These are phyloP conservation scores for Muricea muricata DNA, from an alignment of 92 coral and sea anemone genomes.

Conservation along the genomic window DNA sequence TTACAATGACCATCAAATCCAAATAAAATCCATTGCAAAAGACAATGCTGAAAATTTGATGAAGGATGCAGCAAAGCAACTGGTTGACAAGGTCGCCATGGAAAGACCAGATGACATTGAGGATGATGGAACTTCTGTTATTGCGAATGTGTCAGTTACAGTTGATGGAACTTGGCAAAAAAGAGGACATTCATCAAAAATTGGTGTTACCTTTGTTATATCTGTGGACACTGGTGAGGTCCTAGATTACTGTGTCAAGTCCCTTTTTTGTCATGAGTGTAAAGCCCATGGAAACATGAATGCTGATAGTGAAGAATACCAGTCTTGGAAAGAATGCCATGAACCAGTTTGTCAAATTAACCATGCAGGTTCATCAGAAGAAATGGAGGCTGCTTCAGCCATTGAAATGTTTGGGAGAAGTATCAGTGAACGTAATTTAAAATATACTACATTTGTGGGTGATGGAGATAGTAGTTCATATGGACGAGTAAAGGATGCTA, in stretches of 20 bases:
- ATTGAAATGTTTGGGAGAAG: conserved; percentile 48
- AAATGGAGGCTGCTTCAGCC: conserved; percentile 60
- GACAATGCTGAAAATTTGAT: conserved; percentile 57
- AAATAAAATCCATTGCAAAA: conserved; percentile 47
- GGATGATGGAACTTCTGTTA: conserved; percentile 4
- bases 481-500: conserved; percentile 56
- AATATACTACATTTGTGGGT: conserved; percentile 57
- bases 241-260: conserved; percentile 52
- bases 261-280: conserved; percentile 50
- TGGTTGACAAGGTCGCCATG: conserved; percentile 21
- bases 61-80: conserved; percentile 64
- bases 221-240: conserved; percentile 52
- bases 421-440: conserved; percentile 12
- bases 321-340: conserved; percentile 46
- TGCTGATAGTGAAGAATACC: conserved; percentile 28
- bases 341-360: conserved; percentile 44
- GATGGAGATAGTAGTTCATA: conserved; percentile 60
- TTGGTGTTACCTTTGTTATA: conserved; percentile 55
- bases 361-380: conserved; percentile 47
- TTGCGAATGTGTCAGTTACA: conserved; percentile 47
- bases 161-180: conserved; percentile 64
- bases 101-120: conserved; percentile 33
- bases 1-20: conserved; percentile 62
- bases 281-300: conserved; percentile 35
- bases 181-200: conserved; percentile 52